Base-by-base conservation (phyloP, 2,113 vertebrate genomes). In the Gallinago undulata region DNA sequence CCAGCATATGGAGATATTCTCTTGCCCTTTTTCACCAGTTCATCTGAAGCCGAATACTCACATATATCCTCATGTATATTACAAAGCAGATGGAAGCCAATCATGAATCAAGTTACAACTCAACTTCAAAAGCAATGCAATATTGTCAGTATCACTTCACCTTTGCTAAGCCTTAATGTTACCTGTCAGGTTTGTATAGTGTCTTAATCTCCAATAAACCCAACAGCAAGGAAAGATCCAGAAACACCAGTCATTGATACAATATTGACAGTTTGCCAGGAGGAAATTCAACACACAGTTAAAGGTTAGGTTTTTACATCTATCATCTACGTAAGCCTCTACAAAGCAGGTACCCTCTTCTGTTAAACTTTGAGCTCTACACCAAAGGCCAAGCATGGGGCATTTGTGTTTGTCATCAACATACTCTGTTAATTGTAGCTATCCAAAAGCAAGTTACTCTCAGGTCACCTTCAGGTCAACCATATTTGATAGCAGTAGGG, bases 401-500 rank as follows among this genome's bases (percentile, higher is more conserved):
- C 43, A 60, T 47, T 67, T 53, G 11, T 53, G 9, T 57, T 57
- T 72, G 43, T 55, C n/a, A 78, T 27, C 45, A n/a, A 35, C 12
- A 21, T 31, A 39, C 66, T 70, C 57, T 43, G 35, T n/a, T 73
- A 84, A 85, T 11, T 53, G 48, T 35, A 69, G 23, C 30, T 79
- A 85, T 15, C 5, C 45, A 50, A 50, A 55, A 31, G 7, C 41
- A 22, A 62, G 14, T n/a, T 79, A 53, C 11, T 74, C 23, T 66
- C 64, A 56, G 56, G 23, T 73, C 50, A 80, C 45, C 69, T 75
- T 81, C 69, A 87, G 31, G 84, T 89, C 55, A 91, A 39, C 31
- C 11, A 27, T 7, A 78, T 53, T 14, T 0, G 0, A 57, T 3
- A 87, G 53, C 78, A 87, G 21, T 6, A 37, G 13, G 5, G 2